Evolutionary conservation across 2,797 vertebrate genomes (phyloP).

Genomic region (Bryconaethiops microstoma): DNA sequence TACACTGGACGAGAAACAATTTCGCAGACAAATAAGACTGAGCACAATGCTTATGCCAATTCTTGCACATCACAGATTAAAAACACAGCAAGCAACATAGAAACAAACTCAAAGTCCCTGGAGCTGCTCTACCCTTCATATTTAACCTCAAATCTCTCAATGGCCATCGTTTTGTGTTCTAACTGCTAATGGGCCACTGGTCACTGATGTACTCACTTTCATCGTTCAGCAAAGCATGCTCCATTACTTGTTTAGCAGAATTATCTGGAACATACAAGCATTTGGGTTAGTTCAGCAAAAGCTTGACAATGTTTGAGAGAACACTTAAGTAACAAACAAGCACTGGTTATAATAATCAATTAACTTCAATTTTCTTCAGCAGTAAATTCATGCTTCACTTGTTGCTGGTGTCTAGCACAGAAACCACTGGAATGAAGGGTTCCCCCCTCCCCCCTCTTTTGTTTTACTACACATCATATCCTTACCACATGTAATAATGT

Average conservation of each 20-base stretch:
- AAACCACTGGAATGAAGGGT: constrained; percentile 3
- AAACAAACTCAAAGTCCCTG: constrained; percentile 6
- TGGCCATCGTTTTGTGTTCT: constrained; percentile 29
- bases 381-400: background rate
- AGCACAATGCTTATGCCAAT: constrained; percentile 14
- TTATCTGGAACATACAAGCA: constrained; percentile 80
- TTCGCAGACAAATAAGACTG: constrained; percentile 25
- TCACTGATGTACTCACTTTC: constrained; percentile 87
- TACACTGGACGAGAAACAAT: constrained; percentile 23
- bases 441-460: background rate
- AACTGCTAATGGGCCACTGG: constrained; percentile 47
- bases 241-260: constrained; percentile 87
- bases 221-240: constrained; percentile 95
- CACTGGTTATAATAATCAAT: background rate
- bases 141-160: constrained; percentile 21
- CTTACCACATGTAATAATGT: no score
- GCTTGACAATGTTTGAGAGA: constrained; percentile 31
- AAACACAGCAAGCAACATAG: constrained; percentile 33
- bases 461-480: no score
- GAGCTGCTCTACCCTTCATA: constrained; percentile 4
- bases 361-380: background rate
- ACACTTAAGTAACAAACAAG: constrained; percentile 33
- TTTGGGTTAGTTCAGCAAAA: constrained; percentile 51
- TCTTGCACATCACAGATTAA: constrained; percentile 20
- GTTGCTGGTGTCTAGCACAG: background rate